phyloP scores from a whole-genome alignment of 2,113 vertebrate genomes.

The Oreochromis aureus region DNA sequence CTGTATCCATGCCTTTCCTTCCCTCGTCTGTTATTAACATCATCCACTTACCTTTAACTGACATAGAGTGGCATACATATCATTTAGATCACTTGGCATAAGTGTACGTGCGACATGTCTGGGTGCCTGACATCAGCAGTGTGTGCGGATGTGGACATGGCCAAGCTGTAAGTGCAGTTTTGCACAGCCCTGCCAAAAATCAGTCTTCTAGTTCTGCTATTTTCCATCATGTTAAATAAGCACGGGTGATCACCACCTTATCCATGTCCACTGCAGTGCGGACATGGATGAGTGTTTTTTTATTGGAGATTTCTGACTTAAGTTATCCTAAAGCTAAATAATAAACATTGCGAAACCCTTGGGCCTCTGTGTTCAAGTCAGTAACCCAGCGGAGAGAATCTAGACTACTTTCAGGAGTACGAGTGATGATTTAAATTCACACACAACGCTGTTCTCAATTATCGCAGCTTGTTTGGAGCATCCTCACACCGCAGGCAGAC shows the following conservation, averaged over 20 bases:
- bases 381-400: not conserved
- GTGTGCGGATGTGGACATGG: not conserved
- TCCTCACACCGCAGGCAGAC: not conserved
- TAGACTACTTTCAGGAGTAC: not conserved
- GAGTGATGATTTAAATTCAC: constrained; percentile 4
- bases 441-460: constrained; percentile 28
- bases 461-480: constrained; percentile 14
- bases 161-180: not conserved
- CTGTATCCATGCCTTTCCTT: not conserved
- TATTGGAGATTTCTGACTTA: not conserved
- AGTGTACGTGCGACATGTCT: not conserved
- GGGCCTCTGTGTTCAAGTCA: not conserved
- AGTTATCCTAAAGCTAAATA: not conserved
- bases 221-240: not conserved
- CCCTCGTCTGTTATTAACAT: constrained; percentile 49
- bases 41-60: constrained; percentile 23
- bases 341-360: not conserved
- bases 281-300: not conserved
- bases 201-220: not conserved
- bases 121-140: not conserved
- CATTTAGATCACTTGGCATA: not conserved
- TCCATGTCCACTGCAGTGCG: not conserved
- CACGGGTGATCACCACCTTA: not conserved
- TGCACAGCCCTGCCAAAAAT: not conserved
- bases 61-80: not conserved